Evolutionary conservation across 2,113 vertebrate species (phyloP), one percentile per base, ranked within the genome.

Genomic region (Oryzias melastigma): DNA sequence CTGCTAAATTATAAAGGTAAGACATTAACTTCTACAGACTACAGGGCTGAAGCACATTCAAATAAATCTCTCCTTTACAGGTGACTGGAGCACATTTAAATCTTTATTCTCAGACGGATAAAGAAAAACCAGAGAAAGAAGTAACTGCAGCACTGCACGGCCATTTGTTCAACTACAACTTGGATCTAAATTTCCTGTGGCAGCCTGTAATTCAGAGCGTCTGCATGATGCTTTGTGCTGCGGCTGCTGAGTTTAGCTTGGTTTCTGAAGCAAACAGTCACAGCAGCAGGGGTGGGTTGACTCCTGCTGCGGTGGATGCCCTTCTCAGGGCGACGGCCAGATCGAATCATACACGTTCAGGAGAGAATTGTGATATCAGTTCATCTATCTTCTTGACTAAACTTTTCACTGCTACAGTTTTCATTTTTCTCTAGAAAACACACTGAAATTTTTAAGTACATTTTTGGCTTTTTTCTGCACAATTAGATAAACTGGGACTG

Each of bases 191-290:
- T 54, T 58, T 46, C 52, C 40, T 43, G 58, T 22, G 35, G 52
- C 22, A 24, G 35, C 60, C 42, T 62, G 65, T 56, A 52, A 14
- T 29, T 29, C 41, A 46, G 5, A 42, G n/a, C 2, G 7, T 72
- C 65, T 46, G 46, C 20, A 18, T 35, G 25, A 24, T 45, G 56
- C 48, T 57, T 42, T 7, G 24, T 56, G 41, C 55, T 47, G 29
- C 66, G 29, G 57, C 42, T 16, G 65, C 62, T 54, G 62, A 57
- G 44, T 61, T 58, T 44, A 65, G 59, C 22, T 62, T 55, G 52
- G 54, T 73, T 72, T 68, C 44, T 65, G 43, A 48, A 57, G 56
- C 58, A 60, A 64, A 65, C 66, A 68, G 60, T 68, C 61, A 52
- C 4, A 46, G 42, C 20, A 67, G 54, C 24, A 7, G 81, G 27